These are phyloP conservation scores for Rutpela maculata DNA, from an alignment of 2,888 invertebrate species.

Conservation along the genomic window DNA sequence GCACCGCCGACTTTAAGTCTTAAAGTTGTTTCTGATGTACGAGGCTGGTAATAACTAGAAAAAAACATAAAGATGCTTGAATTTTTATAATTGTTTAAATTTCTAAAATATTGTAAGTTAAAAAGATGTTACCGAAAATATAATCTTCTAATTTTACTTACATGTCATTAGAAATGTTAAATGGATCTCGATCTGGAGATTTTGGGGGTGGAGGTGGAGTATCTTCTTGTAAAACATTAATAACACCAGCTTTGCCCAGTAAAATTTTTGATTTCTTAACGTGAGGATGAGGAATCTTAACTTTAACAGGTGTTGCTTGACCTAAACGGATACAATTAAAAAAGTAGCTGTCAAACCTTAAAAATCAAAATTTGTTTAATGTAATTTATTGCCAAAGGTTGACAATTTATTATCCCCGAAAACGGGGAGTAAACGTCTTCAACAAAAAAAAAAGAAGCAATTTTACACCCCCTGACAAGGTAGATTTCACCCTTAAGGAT, in stretches of 20 bases:
- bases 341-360: neutral
- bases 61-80: slow-evolving; percentile 33
- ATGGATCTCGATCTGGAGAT: slow-evolving; percentile 94
- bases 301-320: slow-evolving; percentile 87
- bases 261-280: slow-evolving; percentile 95
- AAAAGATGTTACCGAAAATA: neutral
- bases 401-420: no score
- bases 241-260: slow-evolving; percentile 95
- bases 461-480: no score
- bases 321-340: slow-evolving; percentile 72
- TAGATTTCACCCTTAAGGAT: no score
- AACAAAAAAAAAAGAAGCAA: no score
- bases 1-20: slow-evolving; percentile 92
- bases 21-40: slow-evolving; percentile 87
- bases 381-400: no score
- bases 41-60: slow-evolving; percentile 92
- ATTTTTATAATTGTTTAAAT: no score
- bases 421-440: no score
- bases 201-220: slow-evolving; percentile 94
- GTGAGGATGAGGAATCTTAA: slow-evolving; percentile 95
- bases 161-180: slow-evolving; percentile 98
- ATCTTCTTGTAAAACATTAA: slow-evolving; percentile 95
- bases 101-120: no score
- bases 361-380: no score
- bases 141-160: slow-evolving; percentile 75